Evolutionary conservation across 1,140 invertebrate species (phyloP).

Genomic region (Scylla paramamosain): DNA sequence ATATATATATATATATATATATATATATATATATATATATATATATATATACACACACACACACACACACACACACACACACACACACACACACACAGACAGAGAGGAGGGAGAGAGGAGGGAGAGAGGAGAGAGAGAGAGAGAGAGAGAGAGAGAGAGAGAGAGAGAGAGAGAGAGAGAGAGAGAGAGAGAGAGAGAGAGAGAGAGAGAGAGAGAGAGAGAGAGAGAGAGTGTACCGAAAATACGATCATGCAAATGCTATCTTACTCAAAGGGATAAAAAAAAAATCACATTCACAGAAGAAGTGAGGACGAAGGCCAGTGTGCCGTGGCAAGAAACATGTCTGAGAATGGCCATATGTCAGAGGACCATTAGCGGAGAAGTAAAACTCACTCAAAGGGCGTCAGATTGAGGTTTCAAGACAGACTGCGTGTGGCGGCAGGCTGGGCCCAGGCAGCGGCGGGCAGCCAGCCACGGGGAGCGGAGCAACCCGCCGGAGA

Average conservation of each 20-base stretch:
- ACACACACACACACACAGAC: background rate
- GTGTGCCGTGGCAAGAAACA: background rate
- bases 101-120: slow-evolving; percentile 34
- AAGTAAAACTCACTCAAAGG: background rate
- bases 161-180: slow-evolving; percentile 7
- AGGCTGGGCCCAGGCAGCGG: background rate
- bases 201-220: slow-evolving; percentile 38
- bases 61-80: no score
- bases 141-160: background rate
- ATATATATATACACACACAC: no score
- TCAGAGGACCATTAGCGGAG: background rate
- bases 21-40: no score
- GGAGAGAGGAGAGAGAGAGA: slow-evolving; percentile 5
- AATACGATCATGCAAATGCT: background rate
- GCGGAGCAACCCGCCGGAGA: background rate
- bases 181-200: slow-evolving; percentile 30
- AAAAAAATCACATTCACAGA: background rate
- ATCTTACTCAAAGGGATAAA: background rate
- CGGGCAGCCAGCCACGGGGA: background rate
- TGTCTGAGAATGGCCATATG: background rate
- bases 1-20: no score
- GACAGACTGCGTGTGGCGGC: background rate
- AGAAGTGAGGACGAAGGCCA: background rate
- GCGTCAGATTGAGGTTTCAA: background rate
- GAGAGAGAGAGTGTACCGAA: background rate